These are phyloP conservation scores for Eueides isabella DNA, from an alignment of 1,140 invertebrate genomes.

Conservation along the genomic window DNA sequence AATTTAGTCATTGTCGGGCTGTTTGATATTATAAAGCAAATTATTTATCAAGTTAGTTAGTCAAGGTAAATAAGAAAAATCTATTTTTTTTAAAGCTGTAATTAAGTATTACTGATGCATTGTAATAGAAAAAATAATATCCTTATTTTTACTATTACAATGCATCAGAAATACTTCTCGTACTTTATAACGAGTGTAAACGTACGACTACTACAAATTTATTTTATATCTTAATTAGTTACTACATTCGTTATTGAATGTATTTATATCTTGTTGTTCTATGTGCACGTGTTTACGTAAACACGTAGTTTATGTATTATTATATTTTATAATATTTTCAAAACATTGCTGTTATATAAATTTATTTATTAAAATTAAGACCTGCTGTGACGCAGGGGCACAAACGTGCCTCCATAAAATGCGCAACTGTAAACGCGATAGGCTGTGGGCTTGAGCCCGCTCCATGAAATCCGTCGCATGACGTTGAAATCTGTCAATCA, in stretches of 20 bases:
- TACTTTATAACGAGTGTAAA: not conserved
- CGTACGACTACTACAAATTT: not conserved
- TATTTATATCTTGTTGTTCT: not conserved
- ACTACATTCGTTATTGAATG: not conserved
- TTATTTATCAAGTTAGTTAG: not conserved
- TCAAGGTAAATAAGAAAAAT: not conserved
- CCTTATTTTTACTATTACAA: no score
- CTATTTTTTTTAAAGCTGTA: not conserved
- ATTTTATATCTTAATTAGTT: not conserved
- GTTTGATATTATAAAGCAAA: constrained; percentile 1
- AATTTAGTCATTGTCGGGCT: constrained; percentile 30
- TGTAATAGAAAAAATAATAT: not conserved
- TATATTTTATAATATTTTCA: not conserved
- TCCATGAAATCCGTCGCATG: no score
- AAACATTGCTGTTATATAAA: not conserved
- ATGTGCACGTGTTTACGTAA: not conserved
- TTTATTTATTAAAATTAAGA: not conserved
- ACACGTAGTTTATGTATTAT: not conserved
- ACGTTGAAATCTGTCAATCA: no score
- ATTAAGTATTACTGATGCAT: not conserved
- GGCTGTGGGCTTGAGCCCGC: no score
- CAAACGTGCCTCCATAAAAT: no score
- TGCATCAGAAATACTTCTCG: not conserved
- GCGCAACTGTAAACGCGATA: no score
- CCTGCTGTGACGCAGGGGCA: no score